These are phyloP conservation scores for Drosophila tripunctata DNA, from an alignment of 2,888 invertebrate genomes.

Conservation along the genomic window DNA sequence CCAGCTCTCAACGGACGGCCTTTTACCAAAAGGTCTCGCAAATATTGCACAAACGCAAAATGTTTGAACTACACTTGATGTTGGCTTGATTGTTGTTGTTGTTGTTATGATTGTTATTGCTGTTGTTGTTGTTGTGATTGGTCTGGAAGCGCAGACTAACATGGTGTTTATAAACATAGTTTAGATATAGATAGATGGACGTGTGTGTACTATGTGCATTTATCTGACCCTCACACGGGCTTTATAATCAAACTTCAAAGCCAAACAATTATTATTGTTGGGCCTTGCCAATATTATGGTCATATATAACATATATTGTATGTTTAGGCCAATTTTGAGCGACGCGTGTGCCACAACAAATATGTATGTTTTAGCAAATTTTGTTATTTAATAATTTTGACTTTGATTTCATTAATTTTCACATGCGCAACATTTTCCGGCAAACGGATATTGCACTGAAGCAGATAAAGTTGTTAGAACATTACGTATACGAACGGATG, in stretches of 20 bases:
- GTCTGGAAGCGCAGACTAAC: constrained; percentile 31
- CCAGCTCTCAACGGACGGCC: constrained; percentile 55
- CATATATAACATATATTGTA: neutral
- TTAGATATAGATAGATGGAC: neutral
- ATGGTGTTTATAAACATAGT: constrained; percentile 21
- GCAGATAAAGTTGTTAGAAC: constrained; percentile 28
- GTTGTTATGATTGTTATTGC: constrained; percentile 9
- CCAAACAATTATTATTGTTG: constrained; percentile 56
- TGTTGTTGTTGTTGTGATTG: constrained; percentile 18
- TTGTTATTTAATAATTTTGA: constrained; percentile 28
- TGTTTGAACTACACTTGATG: constrained; percentile 70
- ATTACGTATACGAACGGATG: constrained; percentile 21
- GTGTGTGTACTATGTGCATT: constrained; percentile 5
- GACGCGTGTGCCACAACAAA: constrained; percentile 20
- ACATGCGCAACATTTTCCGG: constrained; percentile 31
- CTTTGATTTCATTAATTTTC: constrained; percentile 30
- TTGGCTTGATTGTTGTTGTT: constrained; percentile 27
- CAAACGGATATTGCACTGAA: constrained; percentile 37
- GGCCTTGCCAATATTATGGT: constrained; percentile 48
- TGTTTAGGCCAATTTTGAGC: neutral
- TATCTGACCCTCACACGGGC: constrained; percentile 63
- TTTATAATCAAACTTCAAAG: constrained; percentile 76
- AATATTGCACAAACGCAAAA: constrained; percentile 69
- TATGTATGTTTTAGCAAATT: constrained; percentile 31
- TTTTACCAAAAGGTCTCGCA: constrained; percentile 63